Conservation (phyloP, 2,797 vertebrate genomes). For the Girardinus metallicus region DNA sequence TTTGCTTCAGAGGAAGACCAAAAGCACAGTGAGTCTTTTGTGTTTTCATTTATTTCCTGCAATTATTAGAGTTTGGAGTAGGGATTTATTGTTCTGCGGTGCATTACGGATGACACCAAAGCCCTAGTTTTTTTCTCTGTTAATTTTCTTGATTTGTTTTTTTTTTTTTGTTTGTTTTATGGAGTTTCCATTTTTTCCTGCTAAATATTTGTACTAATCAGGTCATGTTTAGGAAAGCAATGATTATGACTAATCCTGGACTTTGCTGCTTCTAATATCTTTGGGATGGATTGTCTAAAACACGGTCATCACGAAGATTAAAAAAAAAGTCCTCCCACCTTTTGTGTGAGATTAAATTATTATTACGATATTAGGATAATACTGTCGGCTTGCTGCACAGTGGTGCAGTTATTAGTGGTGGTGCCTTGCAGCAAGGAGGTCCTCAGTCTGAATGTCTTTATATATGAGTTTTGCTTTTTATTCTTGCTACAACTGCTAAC, state of each 20-base stretch:
- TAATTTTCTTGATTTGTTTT: constrained; percentile 45
- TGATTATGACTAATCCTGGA: not conserved
- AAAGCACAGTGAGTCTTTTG: constrained; percentile 71
- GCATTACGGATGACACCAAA: constrained; percentile 53
- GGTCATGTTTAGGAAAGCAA: constrained; percentile 2
- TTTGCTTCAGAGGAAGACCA: constrained; percentile 78
- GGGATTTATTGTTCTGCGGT: constrained; percentile 66
- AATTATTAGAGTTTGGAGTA: constrained; percentile 74
- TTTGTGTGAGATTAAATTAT: not conserved
- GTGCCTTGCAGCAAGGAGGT: not conserved
- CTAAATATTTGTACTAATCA: not conserved
- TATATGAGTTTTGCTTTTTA: not conserved
- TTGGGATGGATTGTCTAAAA: constrained; percentile 12
- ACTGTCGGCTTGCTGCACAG: not conserved
- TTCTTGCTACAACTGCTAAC: not conserved
- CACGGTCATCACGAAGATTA: not conserved
- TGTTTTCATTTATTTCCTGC: constrained; percentile 74
- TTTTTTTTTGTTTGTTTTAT: constrained; percentile 2
- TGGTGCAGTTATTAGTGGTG: not conserved
- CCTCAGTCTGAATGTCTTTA: not conserved
- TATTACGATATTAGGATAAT: not conserved
- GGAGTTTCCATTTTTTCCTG: not conserved
- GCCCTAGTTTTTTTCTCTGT: constrained; percentile 30
- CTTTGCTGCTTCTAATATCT: not conserved
- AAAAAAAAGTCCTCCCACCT: not conserved